These are phyloP conservation scores for Octopus sinensis DNA, from an alignment of 1,140 invertebrate species.

Conservation along the genomic window DNA sequence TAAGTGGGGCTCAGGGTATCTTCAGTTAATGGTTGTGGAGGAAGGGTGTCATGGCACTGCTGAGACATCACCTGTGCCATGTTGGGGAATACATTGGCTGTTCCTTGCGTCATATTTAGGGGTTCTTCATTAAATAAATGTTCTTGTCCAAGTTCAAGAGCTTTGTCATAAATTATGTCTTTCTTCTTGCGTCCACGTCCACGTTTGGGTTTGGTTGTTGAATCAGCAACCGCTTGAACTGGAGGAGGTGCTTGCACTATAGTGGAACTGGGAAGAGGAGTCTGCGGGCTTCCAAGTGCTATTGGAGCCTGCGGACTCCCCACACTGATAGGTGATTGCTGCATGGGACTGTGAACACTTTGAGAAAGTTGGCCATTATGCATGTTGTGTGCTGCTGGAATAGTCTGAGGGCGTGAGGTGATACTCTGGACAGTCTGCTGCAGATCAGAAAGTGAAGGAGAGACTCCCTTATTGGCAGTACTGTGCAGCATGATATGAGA, in stretches of 20 bases:
- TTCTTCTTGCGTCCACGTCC: conserved; percentile 38
- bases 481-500: conserved; percentile 13
- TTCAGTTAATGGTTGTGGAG: neutral
- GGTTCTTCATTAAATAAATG: conserved; percentile 18
- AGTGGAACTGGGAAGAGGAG: conserved; percentile 35
- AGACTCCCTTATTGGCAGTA: conserved; percentile 2
- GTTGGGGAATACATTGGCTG: conserved; percentile 14
- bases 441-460: neutral
- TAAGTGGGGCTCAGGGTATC: conserved; percentile 23
- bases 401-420: conserved; percentile 14
- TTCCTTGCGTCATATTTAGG: conserved; percentile 20
- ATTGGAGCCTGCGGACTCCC: conserved; percentile 34
- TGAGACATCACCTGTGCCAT: conserved; percentile 22
- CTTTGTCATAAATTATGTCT: conserved; percentile 18
- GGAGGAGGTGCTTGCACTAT: conserved; percentile 33
- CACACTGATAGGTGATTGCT: conserved; percentile 37
- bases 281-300: conserved; percentile 32
- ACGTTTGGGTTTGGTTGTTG: conserved; percentile 50
- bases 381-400: conserved; percentile 19
- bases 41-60: conserved; percentile 17
- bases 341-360: conserved; percentile 36
- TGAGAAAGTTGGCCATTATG: conserved; percentile 25
- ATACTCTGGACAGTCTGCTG: conserved; percentile 23
- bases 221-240: conserved; percentile 51
- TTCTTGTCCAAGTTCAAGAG: conserved; percentile 10